Percentiles rank a stretch among this genome's conserved stretches.
Evolutionary conservation across 2,888 invertebrate species (phyloP).

Genomic region (Brachyptera risi): DNA sequence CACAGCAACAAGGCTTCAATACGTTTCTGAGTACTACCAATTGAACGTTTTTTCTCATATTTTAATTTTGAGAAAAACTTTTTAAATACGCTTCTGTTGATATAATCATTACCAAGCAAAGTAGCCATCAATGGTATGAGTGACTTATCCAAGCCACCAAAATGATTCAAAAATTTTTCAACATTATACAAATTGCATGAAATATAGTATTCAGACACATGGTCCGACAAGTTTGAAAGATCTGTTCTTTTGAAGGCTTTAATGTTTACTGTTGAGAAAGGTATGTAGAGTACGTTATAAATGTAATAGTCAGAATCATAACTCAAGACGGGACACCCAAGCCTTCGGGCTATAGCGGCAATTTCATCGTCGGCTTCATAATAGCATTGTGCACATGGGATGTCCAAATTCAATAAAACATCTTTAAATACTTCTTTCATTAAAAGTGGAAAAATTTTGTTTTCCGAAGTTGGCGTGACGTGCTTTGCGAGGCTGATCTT

Average conservation of each 20-base stretch:
- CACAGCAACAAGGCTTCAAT: conserved; percentile 71
- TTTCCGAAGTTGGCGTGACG: conserved; percentile 51
- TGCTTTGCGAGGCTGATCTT: conserved; percentile 56
- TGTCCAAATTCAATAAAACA: conserved; percentile 58
- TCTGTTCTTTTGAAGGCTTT: conserved; percentile 26
- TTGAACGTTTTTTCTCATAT: conserved; percentile 51
- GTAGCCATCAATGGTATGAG: conserved; percentile 76
- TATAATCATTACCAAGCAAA: conserved; percentile 86
- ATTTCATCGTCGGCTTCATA: conserved; percentile 90
- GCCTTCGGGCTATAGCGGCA: conserved; percentile 70
- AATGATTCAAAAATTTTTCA: conserved; percentile 61
- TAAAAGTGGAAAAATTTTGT: conserved; percentile 69
- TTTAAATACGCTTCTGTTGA: conserved; percentile 60
- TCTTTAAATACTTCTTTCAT: conserved; percentile 70
- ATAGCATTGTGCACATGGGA: conserved; percentile 68
- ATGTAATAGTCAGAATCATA: conserved; percentile 94
- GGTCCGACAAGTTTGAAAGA: conserved; percentile 34
- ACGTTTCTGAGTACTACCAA: conserved; percentile 60
- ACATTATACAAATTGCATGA: conserved; percentile 70
- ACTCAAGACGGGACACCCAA: conserved; percentile 83
- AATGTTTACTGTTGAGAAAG: conserved; percentile 56
- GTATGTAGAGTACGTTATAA: conserved; percentile 78
- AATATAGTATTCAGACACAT: conserved; percentile 44
- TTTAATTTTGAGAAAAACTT: conserved; percentile 66
- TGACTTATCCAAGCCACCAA: conserved; percentile 61